Evolutionary conservation across 2,888 invertebrate genomes (phyloP), one percentile per base, ranked within the genome.

Genomic region (Steromphala cineraria): DNA sequence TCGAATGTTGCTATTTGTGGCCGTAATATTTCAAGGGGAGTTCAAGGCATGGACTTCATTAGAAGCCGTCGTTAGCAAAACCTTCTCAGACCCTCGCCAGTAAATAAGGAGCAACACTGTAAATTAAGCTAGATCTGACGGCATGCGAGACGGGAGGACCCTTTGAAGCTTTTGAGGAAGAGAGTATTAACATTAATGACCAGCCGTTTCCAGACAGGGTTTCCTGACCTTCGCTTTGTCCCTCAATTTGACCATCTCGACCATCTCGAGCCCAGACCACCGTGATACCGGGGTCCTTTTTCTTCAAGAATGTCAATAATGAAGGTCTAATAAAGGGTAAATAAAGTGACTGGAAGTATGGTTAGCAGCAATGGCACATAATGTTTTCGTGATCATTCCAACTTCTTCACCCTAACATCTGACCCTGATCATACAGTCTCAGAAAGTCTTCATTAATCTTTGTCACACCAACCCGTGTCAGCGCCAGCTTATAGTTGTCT

Each of bases 151-250:
- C 71, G 36, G 40, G 8, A 10, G 40, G 13, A 71, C 71, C 19
- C 71, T 71, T 71, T 71, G 71, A 71, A 71, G 71, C 71, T 71
- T 71, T 71, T 36, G 71, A 71, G 40, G 31, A 71, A 36, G 71
- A 71, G 36, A 36, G 36, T 71, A 71, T 71, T 71, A 71, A 36
- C 36, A 71, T 71, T 71, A 71, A 71, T 71, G 71, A 71, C 71
- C 71, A 71, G 71, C 28, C 71, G 71, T 0, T 36, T 36, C 28
- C 28, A 31, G 71, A 71, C 36, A 71, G 13, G 40, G 40, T 71
- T 71, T 40, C 71, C 71, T 71, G 71, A n/a, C 31, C 36, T 31
- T n/a, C 19, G 71, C 40, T 71, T 71, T 71, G 71, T 71, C 71
- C 71, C 31, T 19, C 71, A 71, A 71, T 71, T 71, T 71, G 62